Percentiles rank a stretch among this genome's conserved stretches.
These are phyloP conservation scores for Eristalis pertinax DNA, from an alignment of 2,888 invertebrate species.

Conservation along the genomic window DNA sequence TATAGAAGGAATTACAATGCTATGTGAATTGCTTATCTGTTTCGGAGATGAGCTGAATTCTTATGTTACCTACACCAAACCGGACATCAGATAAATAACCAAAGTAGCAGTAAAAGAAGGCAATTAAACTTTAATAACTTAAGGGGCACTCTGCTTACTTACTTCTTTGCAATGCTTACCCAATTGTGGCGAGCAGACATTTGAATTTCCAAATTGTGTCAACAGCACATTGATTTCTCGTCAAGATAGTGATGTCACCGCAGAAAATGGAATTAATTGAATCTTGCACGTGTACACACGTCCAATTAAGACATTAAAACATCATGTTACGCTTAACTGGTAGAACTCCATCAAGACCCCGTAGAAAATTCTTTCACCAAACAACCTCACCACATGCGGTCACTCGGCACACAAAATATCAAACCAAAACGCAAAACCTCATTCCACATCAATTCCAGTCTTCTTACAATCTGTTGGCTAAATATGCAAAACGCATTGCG, in stretches of 20 bases:
- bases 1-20: not conserved
- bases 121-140: not conserved
- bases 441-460: not conserved
- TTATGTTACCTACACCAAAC: not conserved
- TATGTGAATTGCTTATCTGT: not conserved
- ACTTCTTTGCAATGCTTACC: too few relatives aligned
- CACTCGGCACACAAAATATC: not conserved
- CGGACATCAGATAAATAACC: not conserved
- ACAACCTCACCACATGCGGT: not conserved
- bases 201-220: not conserved
- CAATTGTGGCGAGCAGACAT: not conserved
- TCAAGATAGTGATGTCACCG: not conserved
- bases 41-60: not conserved
- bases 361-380: not conserved
- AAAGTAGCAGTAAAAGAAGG: not conserved
- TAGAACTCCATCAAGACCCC: not conserved
- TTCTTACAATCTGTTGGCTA: not conserved
- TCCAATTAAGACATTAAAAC: too few relatives aligned
- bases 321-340: not conserved
- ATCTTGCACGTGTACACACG: not conserved
- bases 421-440: not conserved
- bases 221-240: not conserved
- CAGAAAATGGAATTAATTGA: not conserved
- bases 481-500: constrained; percentile 28
- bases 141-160: not conserved